Base-by-base conservation (phyloP, 2,113 vertebrate species). In the Scalopus aquaticus region DNA sequence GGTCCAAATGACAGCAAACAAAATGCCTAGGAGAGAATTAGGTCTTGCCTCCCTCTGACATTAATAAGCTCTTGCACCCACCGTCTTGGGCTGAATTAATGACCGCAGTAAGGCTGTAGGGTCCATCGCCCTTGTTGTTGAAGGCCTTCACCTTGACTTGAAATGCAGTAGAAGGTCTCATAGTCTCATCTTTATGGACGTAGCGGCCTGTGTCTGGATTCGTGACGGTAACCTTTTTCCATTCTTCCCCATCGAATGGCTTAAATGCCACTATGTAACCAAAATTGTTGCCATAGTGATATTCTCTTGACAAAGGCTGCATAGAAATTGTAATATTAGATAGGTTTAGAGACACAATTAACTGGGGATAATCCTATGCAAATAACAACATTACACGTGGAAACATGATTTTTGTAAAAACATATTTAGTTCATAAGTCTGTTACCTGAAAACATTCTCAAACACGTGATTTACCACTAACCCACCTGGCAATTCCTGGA, bases 141-240 rank as follows among this genome's bases (percentile, higher is more conserved):
- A 99, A 99, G 5, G 99, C 99, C 97, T 99, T 99, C 65, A 99
- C 98, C 98, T 99, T 99, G n/a, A 99, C 99, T 96, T 99, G 98
- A 88, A 99, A 99, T 11, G 99, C 97, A 4, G 99, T 99, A 67
- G 98, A 97, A 9, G 99, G 98, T 6, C 97, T 97, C 97, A 99
- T 99, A 78, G 98, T 98, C 51, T 99, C 97, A 96, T 99, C 99
- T 96, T 99, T 99, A 97, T 99, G 99, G 73, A 99, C 98, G 5
- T 99, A 99, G 6, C 98, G 98, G 15, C 97, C 98, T 83, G 98
- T 99, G 76, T 99, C 98, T 32, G 99, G 98, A 94, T 99, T 99
- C 12, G 99, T 97, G 44, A 99, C 98, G 0, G 98, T 99, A 77
- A 99, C 99, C 96, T 98, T 99, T 97, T 98, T 99, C 99, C 99